A percentile compares a stretch with the other conserved stretches of the same genome.
phyloP scores from a whole-genome alignment of 2,888 invertebrate species.

The Diaprepes abbreviatus region DNA sequence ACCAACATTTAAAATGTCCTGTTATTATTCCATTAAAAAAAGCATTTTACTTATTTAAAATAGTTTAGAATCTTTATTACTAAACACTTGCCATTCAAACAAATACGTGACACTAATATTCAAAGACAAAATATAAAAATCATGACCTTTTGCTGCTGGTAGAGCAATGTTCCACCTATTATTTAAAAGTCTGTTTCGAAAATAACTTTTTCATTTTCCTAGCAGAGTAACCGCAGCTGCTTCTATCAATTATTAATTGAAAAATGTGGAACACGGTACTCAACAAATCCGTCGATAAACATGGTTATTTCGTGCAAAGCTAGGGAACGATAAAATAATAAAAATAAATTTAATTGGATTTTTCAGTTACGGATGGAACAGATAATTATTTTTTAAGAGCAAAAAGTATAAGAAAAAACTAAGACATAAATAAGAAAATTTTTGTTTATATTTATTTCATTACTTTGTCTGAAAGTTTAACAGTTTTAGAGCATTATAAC shows the following conservation, averaged over 20 bases:
- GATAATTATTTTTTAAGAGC: no score
- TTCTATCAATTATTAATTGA: constrained; percentile 38
- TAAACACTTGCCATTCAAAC: neutral
- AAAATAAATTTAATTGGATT: constrained; percentile 2
- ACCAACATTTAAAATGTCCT: no score
- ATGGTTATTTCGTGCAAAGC: constrained; percentile 22
- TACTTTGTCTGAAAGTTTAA: no score
- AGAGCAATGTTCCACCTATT: constrained; percentile 28
- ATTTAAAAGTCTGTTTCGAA: constrained; percentile 32
- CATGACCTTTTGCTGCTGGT: constrained; percentile 29
- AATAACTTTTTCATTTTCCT: constrained; percentile 44
- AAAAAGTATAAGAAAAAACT: no score
- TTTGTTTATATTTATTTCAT: no score
- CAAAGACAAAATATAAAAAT: constrained; percentile 29
- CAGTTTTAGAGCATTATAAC: no score
- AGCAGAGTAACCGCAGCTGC: constrained; percentile 35
- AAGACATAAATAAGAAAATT: no score
- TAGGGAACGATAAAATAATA: neutral
- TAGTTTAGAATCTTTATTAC: neutral
- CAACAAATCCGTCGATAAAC: constrained; percentile 37
- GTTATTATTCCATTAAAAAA: no score
- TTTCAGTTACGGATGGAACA: neutral
- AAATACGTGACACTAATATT: constrained; percentile 1
- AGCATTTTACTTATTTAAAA: neutral
- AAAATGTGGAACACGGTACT: constrained; percentile 39